Percentiles rank a stretch among this genome's conserved stretches.
These are phyloP conservation scores for Myripristis murdjan DNA, from an alignment of 2,797 vertebrate genomes.

Conservation along the genomic window DNA sequence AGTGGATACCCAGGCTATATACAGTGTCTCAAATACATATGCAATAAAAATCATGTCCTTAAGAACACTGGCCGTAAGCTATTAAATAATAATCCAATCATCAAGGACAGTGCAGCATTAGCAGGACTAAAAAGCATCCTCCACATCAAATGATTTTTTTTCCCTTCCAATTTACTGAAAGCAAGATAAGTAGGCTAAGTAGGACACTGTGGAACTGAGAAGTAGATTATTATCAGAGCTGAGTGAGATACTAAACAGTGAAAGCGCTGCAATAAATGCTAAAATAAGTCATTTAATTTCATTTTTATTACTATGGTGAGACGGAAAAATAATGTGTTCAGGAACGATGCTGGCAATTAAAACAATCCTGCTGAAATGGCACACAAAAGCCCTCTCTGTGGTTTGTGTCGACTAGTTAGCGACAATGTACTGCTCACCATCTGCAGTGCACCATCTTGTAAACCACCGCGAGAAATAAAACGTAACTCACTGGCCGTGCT, in stretches of 20 bases:
- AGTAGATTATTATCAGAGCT: constrained; percentile 75
- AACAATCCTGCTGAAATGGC: constrained; percentile 32
- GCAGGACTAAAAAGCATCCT: constrained; percentile 56
- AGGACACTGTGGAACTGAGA: constrained; percentile 71
- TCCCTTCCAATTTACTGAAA: constrained; percentile 47
- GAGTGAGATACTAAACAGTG: neutral
- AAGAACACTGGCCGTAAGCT: constrained; percentile 61
- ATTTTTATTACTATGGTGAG: neutral
- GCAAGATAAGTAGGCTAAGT: constrained; percentile 76
- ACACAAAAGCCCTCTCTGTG: constrained; percentile 70
- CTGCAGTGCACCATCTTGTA: constrained; percentile 42
- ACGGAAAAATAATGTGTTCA: constrained; percentile 47
- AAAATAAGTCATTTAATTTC: neutral
- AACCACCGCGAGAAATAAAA: constrained; percentile 43
- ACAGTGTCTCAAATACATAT: constrained; percentile 26
- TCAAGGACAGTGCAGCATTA: constrained; percentile 73
- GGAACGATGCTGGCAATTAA: constrained; percentile 60
- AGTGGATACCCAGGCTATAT: constrained; percentile 23
- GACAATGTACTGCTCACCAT: constrained; percentile 65
- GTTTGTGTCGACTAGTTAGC: constrained; percentile 69
- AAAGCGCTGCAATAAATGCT: neutral
- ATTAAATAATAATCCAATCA: constrained; percentile 71
- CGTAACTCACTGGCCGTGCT: constrained; percentile 27
- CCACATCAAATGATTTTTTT: constrained; percentile 68
- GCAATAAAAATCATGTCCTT: constrained; percentile 23